Percentiles rank a stretch among this genome's conserved stretches.
Evolutionary conservation across 1,140 invertebrate genomes (phyloP).

Genomic region (Drosophila repleta): DNA sequence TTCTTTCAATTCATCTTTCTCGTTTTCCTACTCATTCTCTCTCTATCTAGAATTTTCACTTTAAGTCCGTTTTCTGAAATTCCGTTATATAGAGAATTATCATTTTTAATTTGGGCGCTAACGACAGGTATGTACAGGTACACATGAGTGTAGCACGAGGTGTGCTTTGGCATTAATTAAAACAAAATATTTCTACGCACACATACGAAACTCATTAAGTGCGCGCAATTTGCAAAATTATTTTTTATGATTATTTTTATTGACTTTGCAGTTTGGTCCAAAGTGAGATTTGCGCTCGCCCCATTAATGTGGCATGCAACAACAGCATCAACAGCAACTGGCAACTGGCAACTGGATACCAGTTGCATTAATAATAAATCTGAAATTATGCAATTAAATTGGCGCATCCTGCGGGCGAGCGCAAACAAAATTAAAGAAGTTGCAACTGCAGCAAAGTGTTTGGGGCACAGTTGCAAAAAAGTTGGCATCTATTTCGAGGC

Average conservation of each 20-base stretch:
- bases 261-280: constrained; percentile 46
- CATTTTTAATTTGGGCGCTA: constrained; percentile 34
- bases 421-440: constrained; percentile 15
- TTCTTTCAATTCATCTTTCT: too few relatives aligned
- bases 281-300: constrained; percentile 35
- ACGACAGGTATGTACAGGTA: background rate
- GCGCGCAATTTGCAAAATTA: constrained; percentile 68
- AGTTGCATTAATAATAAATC: constrained; percentile 73
- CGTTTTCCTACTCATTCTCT: too few relatives aligned
- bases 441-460: background rate
- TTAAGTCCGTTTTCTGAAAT: background rate
- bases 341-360: constrained; percentile 12
- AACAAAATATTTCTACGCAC: constrained; percentile 48
- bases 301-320: constrained; percentile 35
- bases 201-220: constrained; percentile 72
- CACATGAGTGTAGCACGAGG: background rate
- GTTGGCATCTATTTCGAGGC: constrained; percentile 7
- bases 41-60: too few relatives aligned
- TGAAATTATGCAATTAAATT: constrained; percentile 73
- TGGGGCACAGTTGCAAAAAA: constrained; percentile 12
- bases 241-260: constrained; percentile 40
- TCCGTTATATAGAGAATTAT: constrained; percentile 11
- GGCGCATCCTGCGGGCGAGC: constrained; percentile 42
- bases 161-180: constrained; percentile 69
- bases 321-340: constrained; percentile 18